Evolutionary conservation across 2,113 vertebrate species (phyloP), one percentile per base, ranked within the genome.

Genomic region (Leptocoma aspasia): DNA sequence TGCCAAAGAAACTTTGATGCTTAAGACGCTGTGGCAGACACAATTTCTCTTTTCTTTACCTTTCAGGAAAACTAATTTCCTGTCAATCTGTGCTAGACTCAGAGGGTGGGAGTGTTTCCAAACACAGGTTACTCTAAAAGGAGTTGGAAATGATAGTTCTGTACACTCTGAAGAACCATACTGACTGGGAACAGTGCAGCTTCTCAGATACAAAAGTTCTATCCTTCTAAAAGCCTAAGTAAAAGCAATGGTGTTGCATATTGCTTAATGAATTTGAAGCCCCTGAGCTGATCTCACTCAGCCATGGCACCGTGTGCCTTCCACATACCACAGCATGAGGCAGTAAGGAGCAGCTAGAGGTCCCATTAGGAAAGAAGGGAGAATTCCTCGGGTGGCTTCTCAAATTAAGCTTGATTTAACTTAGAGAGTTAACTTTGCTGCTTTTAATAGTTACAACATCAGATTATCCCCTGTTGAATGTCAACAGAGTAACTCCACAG

Each of bases 41-140:
- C 39, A 77, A 44, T 37, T 86, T 31, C 27, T 61, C 21, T 45
- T 71, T 72, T 92, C 65, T 89, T 93, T 49, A 72, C 4, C 0
- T 86, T 91, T 91, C 70, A 89, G 81, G 45, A 91, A 86, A 95
- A 90, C 60, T 52, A 69, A 85, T 96, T 96, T 96, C 78, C 69
- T 88, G 69, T 65, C 61, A 70, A 71, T 94, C 65, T 91, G 65
- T 65, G 61, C 61, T 84, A 90, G 39, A 56, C 39, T 92, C 2
- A 4, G 66, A 90, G 24, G 27, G 64, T 72, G 20, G 41, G 50
- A 79, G 57, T 37, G 27, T 87, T 96, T 95, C n/a, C 47, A 95
- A 95, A 82, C 54, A 83, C 33, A 80, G 81, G 61, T 96, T 94
- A 54, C 63, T 80, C 92, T 95, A 95, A 96, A 97, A 96, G 83